Evolutionary conservation across 2,797 vertebrate species (phyloP), one percentile per base, ranked within the genome.

Genomic region (Dermochelys coriacea): DNA sequence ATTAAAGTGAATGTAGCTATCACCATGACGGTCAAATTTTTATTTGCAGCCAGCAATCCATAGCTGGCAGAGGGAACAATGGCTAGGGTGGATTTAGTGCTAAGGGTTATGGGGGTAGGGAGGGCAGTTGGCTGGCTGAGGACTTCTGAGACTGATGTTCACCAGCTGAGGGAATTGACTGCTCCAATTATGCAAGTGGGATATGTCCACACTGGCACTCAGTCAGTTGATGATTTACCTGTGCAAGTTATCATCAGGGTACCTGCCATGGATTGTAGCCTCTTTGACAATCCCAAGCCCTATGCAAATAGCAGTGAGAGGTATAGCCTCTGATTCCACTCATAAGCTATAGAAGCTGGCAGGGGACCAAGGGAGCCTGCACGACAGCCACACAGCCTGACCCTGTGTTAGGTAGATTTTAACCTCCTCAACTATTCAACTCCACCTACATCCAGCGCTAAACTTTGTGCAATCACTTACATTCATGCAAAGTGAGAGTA

Each of bases 81-180:
- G 0, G 31, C 25, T 29, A 83, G 91, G 57, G 31, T 49, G 75
- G 8, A 15, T 10, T 5, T 8, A 12, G 0, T 0, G 2, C 80
- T 61, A 91, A 71, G 83, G 2, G 4, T 10, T 82, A 54, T 1
- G 7, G 16, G 9, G 75, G 27, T 37, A 51, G 12, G n/a, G 57
- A 47, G 75, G n/a, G 47, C 21, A 29, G 2, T 2, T 54, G 82
- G 9, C 50, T 88, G 34, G 9, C 25, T 77, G 15, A 93, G n/a
- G 6, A 87, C 84, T 84, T n/a, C 31, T 78, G 51, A 78, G 14
- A 52, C 52, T 45, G 23, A 55, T 25, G 52, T 55, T 37, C 25
- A 55, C 14, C 15, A 81, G 52, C 54, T 37, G 25, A 57, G 18
- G 16, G 15, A 81, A 6, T 29, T 81, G 80, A 54, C 80, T 81